phyloP scores from a whole-genome alignment of 2,888 invertebrate genomes.

The Sinhomidia bicolor region DNA sequence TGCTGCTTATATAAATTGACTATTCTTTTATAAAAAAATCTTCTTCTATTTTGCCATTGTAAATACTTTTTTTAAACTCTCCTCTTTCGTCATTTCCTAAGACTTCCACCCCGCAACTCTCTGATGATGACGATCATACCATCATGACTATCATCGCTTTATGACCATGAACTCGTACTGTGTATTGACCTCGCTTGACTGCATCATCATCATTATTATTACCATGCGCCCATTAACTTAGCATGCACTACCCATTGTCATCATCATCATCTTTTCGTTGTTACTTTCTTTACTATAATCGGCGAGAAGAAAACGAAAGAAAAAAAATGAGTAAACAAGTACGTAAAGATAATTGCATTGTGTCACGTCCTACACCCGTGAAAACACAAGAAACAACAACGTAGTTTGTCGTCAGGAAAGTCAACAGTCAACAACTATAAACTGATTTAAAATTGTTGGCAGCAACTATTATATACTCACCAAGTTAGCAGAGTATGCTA shows the following conservation, averaged over 20 bases:
- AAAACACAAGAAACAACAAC: background rate
- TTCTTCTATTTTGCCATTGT: too few relatives aligned
- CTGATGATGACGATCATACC: background rate
- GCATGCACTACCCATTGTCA: background rate
- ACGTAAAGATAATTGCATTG: background rate
- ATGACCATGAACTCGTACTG: slow-evolving; percentile 11
- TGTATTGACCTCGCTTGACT: background rate
- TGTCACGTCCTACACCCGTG: background rate
- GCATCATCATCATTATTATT: too few relatives aligned
- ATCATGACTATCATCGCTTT: too few relatives aligned
- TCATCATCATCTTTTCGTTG: background rate
- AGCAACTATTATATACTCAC: too few relatives aligned
- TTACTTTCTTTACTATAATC: background rate
- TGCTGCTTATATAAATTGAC: background rate
- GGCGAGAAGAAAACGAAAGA: background rate
- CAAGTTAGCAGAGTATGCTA: too few relatives aligned
- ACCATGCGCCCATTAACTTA: too few relatives aligned
- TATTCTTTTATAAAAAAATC: background rate
- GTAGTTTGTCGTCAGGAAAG: background rate
- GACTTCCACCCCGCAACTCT: background rate
- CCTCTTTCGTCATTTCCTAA: background rate
- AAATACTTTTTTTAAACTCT: slow-evolving; percentile 3
- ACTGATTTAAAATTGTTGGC: background rate
- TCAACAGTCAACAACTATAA: background rate
- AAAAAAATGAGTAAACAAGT: background rate